Evolutionary conservation across 2,797 vertebrate species (phyloP).

Genomic region (Siniperca obscura): DNA sequence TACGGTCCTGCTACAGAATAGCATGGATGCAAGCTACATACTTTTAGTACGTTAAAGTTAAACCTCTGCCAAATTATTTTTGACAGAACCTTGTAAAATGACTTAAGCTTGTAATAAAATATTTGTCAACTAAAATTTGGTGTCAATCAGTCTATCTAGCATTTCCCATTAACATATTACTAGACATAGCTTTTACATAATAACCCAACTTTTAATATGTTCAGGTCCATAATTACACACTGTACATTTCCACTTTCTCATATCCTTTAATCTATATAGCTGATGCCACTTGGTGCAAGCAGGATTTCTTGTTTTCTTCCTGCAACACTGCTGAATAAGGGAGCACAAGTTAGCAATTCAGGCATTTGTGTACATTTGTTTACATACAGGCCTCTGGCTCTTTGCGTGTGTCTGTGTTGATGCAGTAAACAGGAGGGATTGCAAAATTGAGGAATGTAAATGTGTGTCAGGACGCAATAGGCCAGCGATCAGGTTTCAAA

Average conservation of each 20-base stretch:
- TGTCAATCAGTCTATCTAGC: background rate
- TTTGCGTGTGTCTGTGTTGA: background rate
- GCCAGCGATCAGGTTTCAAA: slow-evolving; percentile 72
- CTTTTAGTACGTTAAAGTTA: background rate
- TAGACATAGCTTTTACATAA: background rate
- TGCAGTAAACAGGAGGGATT: slow-evolving; percentile 72
- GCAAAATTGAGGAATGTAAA: slow-evolving; percentile 57
- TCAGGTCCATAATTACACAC: background rate
- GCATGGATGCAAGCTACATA: background rate
- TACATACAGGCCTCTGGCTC: background rate
- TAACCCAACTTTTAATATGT: background rate
- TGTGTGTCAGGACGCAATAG: slow-evolving; percentile 48
- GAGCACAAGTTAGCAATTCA: background rate
- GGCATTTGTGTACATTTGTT: slow-evolving; percentile 41
- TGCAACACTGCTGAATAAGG: background rate
- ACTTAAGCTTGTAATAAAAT: background rate
- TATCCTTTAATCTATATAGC: background rate
- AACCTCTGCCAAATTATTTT: background rate
- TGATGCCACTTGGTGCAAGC: background rate
- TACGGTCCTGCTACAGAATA: background rate
- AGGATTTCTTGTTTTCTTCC: background rate
- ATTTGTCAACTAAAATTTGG: background rate
- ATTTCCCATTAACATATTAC: background rate
- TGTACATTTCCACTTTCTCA: background rate
- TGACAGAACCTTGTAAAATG: background rate